A percentile compares a stretch with the other conserved stretches of the same genome.
phyloP scores from a whole-genome alignment of 2,888 invertebrate species.

The Lasioglossum morio region DNA sequence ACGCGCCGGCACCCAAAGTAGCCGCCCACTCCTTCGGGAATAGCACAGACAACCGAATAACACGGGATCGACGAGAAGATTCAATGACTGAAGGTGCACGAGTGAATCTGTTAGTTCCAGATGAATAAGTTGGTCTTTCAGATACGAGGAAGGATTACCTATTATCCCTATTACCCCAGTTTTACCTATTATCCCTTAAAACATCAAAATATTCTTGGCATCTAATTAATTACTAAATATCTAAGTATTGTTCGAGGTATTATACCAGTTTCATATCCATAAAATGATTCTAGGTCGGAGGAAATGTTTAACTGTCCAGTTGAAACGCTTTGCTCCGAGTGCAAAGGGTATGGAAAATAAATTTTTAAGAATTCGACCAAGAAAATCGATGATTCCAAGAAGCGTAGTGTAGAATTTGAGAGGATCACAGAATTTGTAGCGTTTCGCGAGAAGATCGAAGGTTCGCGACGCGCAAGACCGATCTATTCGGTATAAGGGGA shows the following conservation, averaged over 20 bases:
- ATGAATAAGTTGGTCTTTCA: neutral
- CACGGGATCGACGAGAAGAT: neutral
- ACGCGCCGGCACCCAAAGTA: slow-evolving; percentile 34
- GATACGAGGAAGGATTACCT: neutral
- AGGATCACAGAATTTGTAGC: neutral
- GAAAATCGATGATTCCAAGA: neutral
- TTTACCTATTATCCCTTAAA: too few species aligned
- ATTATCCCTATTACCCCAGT: too few species aligned
- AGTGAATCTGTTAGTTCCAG: neutral
- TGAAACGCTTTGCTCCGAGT: too few species aligned
- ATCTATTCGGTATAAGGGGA: neutral
- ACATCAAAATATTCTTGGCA: too few species aligned
- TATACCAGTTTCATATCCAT: too few species aligned
- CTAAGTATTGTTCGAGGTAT: too few species aligned
- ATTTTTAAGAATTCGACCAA: neutral
- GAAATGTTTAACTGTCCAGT: too few species aligned
- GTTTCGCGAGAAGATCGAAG: neutral
- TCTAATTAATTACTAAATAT: too few species aligned
- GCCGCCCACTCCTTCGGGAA: neutral
- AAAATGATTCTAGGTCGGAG: too few species aligned
- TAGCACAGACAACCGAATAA: neutral
- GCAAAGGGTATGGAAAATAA: neutral
- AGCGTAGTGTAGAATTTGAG: too few species aligned
- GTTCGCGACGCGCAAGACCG: neutral
- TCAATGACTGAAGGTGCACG: neutral